These are phyloP conservation scores for Liposcelis brunnea DNA, from an alignment of 2,888 invertebrate species.

Conservation along the genomic window DNA sequence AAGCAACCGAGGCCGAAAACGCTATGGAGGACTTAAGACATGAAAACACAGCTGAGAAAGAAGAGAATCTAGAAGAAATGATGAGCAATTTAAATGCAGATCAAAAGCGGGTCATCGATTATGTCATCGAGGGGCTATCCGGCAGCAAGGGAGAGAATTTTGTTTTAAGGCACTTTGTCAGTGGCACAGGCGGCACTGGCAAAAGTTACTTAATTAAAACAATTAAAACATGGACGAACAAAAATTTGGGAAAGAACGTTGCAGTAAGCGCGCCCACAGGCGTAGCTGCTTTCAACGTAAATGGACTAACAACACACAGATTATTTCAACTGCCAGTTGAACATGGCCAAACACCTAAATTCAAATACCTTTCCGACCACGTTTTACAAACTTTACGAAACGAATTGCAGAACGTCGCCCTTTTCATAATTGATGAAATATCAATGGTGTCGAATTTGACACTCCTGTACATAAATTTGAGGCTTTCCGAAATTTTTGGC, in stretches of 20 bases:
- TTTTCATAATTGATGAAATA: constrained; percentile 21
- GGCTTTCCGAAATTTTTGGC: constrained; percentile 20
- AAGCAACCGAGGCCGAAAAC: constrained; percentile 15
- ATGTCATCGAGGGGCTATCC: not conserved
- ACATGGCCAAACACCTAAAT: constrained; percentile 20
- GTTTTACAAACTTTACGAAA: constrained; percentile 18
- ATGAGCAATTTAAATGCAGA: constrained; percentile 17
- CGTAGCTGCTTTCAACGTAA: constrained; percentile 23
- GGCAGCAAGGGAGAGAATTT: not conserved
- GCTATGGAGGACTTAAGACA: constrained; percentile 16
- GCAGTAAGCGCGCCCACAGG: constrained; percentile 19
- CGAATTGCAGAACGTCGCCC: constrained; percentile 18
- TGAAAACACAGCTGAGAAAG: constrained; percentile 1
- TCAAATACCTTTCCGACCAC: constrained; percentile 19
- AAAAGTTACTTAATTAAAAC: constrained; percentile 9
- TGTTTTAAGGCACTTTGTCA: constrained; percentile 9
- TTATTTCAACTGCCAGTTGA: constrained; percentile 21
- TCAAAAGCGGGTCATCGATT: constrained; percentile 19
- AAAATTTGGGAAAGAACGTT: no score
- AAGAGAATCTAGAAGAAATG: not conserved
- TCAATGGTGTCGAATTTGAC: constrained; percentile 19
- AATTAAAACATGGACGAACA: constrained; percentile 1
- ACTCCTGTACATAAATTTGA: constrained; percentile 18
- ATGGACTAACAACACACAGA: constrained; percentile 21
- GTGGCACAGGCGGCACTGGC: constrained; percentile 10